Base-by-base conservation (phyloP, 2,113 vertebrate species). In the Gambusia affinis region DNA sequence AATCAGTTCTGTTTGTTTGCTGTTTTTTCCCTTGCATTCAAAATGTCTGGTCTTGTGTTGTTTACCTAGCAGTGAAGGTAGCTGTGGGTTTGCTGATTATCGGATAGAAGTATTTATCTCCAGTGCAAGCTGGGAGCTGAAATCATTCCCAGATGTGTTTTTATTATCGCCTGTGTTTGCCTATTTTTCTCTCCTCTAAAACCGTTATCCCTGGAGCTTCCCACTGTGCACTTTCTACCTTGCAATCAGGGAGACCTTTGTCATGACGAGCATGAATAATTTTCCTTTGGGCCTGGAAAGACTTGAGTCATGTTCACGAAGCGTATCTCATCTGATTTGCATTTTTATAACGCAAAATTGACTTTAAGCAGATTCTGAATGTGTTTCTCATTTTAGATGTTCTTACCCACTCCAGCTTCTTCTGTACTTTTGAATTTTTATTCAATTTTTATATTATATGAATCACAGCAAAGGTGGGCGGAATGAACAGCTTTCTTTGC, bases 41-140 rank as follows among this genome's bases (percentile, higher is more conserved):
- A 76, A 78, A 75, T 67, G 35, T 78, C 75, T 67, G 72, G 35
- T 79, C 15, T 17, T 73, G 33, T 70, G 65, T 29, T 70, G 27
- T 64, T 76, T 69, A 47, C 24, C 37, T 73, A 72, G 64, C 51
- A 27, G 69, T 75, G 63, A 57, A 31, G 42, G 37, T 77, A 70
- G 78, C 82, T 82, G 84, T 82, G 76, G 70, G 77, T 78, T 79
- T 63, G 66, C 79, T 83, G 86, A 89, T 90, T 75, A 82, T 81
- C 61, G 86, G 75, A 87, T 73, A 75, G 63, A 85, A 75, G 70
- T 39, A 80, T 69, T 86, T 54, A 28, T 88, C 82, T 80, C 70
- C 66, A 14, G 47, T 80, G 81, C 63, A 80, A 71, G 33, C 67
- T 61, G 74, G 83, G 71, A 87, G 83, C 66, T 82, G 85, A 83